phyloP scores from a whole-genome alignment of 2,797 vertebrate species.

The Gastrophryne carolinensis region DNA sequence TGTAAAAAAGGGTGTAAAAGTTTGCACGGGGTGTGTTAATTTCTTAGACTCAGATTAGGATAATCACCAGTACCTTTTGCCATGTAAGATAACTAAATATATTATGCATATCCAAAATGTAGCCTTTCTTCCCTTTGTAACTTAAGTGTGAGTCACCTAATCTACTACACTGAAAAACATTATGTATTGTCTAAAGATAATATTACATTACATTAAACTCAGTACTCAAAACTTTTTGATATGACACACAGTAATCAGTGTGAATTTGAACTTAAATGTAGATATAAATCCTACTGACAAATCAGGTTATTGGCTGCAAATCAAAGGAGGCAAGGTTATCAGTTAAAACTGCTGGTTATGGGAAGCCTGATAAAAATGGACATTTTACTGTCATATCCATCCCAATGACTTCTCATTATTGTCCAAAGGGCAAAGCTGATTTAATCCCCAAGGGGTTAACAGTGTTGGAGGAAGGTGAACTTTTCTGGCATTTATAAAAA shows the following conservation, averaged over 20 bases:
- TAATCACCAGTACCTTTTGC: too few relatives aligned
- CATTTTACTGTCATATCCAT: slow-evolving; percentile 25
- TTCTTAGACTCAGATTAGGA: too few relatives aligned
- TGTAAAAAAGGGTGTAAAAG: too few relatives aligned
- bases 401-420: slow-evolving; percentile 33
- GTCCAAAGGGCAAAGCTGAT: slow-evolving; percentile 40
- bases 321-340: slow-evolving; percentile 51
- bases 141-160: not conserved
- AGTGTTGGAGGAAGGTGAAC: slow-evolving; percentile 10
- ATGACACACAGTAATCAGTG: slow-evolving; percentile 13
- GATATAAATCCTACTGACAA: slow-evolving; percentile 22
- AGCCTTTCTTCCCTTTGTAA: not conserved
- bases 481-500: slow-evolving; percentile 22
- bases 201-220: slow-evolving; percentile 5
- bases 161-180: slow-evolving; percentile 17
- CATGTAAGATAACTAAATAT: too few relatives aligned
- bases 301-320: slow-evolving; percentile 39
- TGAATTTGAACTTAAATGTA: slow-evolving; percentile 40
- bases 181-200: slow-evolving; percentile 10
- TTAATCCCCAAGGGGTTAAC: slow-evolving; percentile 14
- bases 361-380: slow-evolving; percentile 46
- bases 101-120: not conserved
- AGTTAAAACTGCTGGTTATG: slow-evolving; percentile 32
- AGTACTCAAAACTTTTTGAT: slow-evolving; percentile 37
- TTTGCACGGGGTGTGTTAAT: too few relatives aligned